These are phyloP conservation scores for Chondrilla cf. caribensis DNA, from an alignment of 37 sponge, comb jelly and placozoan genomes.

Conservation along the genomic window DNA sequence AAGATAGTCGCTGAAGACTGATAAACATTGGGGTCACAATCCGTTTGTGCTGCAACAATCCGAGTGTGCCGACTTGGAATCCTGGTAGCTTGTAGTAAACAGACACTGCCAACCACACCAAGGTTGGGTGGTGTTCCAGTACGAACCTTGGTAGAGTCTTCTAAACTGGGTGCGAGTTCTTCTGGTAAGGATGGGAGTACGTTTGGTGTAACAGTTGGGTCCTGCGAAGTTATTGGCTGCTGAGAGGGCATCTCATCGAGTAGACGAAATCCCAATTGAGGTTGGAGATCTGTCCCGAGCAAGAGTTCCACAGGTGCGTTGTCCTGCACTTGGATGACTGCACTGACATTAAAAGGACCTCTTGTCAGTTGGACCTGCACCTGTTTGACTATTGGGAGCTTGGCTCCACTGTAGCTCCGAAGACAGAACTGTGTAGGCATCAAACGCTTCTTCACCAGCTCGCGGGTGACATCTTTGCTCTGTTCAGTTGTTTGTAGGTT, in stretches of 20 bases:
- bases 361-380: not conserved
- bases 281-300: not conserved
- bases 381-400: not conserved
- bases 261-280: not conserved
- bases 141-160: not conserved
- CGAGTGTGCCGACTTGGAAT: conserved; percentile 16
- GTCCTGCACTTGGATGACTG: not conserved
- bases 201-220: not conserved
- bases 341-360: not conserved
- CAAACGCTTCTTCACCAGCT: not conserved
- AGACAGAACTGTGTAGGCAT: not conserved
- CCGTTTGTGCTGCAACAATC: not conserved
- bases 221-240: not conserved
- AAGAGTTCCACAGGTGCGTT: not conserved
- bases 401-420: conserved; percentile 20
- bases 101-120: not conserved
- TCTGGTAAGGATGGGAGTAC: not conserved
- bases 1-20: not conserved
- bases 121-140: not conserved
- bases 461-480: conserved; percentile 3
- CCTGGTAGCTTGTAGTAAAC: conserved; percentile 6
- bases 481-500: not conserved
- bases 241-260: not conserved
- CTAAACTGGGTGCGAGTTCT: not conserved
- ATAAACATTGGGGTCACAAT: not conserved